These are phyloP conservation scores for Balanococcus diminutus DNA, from an alignment of 2,888 invertebrate genomes.

Conservation along the genomic window DNA sequence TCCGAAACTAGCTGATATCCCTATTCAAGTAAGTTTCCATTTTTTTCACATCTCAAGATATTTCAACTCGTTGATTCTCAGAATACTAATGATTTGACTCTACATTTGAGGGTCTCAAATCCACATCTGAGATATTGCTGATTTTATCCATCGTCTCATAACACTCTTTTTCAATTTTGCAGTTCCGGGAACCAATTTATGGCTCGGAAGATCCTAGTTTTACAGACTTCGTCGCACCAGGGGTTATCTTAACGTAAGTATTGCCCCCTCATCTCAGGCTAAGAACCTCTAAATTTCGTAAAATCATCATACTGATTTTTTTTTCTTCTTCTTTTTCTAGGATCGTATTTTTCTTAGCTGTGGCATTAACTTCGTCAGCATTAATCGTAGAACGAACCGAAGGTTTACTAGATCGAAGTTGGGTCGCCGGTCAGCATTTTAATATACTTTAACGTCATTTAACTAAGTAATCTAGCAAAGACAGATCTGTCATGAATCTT, in stretches of 20 bases:
- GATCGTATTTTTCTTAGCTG: slow-evolving; percentile 95
- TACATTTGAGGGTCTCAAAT: no score
- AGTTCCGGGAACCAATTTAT: slow-evolving; percentile 87
- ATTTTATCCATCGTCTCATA: not conserved
- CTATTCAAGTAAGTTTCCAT: slow-evolving; percentile 67
- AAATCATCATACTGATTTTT: not conserved
- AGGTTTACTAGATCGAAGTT: slow-evolving; percentile 87
- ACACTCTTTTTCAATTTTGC: slow-evolving; percentile 58
- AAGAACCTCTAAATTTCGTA: not conserved
- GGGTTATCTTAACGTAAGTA: slow-evolving; percentile 88
- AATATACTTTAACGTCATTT: not conserved
- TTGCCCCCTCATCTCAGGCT: not conserved
- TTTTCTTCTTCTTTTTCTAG: slow-evolving; percentile 64
- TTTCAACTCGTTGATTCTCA: no score
- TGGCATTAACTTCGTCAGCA: slow-evolving; percentile 90
- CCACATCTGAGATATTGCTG: no score
- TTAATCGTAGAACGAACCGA: slow-evolving; percentile 90
- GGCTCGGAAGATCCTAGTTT: slow-evolving; percentile 89
- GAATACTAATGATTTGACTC: no score
- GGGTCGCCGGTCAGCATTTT: slow-evolving; percentile 75
- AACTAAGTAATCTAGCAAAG: not conserved
- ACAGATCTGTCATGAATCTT: not conserved
- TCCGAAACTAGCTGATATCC: slow-evolving; percentile 84
- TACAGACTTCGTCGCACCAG: slow-evolving; percentile 95
- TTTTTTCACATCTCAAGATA: not conserved